Evolutionary conservation across 2,888 invertebrate species (phyloP).

Genomic region (Tipula vernalis): DNA sequence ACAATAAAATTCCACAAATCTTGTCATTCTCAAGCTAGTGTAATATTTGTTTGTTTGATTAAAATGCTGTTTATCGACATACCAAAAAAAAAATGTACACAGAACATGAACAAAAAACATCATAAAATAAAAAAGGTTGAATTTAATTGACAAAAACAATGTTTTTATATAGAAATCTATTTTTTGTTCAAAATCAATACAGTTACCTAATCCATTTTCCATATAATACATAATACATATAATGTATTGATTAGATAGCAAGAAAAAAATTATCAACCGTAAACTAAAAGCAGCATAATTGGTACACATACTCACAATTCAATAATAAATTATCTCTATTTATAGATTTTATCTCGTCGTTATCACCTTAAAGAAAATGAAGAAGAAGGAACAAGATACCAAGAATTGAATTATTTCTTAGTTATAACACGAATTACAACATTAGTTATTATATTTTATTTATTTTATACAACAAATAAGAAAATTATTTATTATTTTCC

Average conservation of each 20-base stretch:
- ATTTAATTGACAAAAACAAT: neutral
- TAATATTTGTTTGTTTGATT: neutral
- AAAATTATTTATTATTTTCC: neutral
- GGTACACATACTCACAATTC: neutral
- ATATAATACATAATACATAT: no score
- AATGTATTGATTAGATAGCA: neutral
- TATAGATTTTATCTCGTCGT: neutral
- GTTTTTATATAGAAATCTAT: neutral
- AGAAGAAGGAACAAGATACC: neutral
- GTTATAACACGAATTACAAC: neutral
- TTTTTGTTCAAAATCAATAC: neutral
- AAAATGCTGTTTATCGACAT: neutral
- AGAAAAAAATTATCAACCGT: neutral
- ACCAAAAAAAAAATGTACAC: neutral
- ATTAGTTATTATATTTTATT: neutral
- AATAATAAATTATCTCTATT: neutral
- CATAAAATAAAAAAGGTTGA: no score
- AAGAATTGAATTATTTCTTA: neutral
- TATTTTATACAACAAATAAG: neutral
- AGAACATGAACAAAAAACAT: no score
- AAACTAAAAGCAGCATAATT: neutral
- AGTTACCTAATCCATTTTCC: neutral
- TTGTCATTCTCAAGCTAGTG: neutral
- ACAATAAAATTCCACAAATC: neutral
- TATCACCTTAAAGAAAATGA: neutral